These are phyloP conservation scores for Petrocephalus sullivani DNA, from an alignment of 2,797 vertebrate species.

Conservation along the genomic window DNA sequence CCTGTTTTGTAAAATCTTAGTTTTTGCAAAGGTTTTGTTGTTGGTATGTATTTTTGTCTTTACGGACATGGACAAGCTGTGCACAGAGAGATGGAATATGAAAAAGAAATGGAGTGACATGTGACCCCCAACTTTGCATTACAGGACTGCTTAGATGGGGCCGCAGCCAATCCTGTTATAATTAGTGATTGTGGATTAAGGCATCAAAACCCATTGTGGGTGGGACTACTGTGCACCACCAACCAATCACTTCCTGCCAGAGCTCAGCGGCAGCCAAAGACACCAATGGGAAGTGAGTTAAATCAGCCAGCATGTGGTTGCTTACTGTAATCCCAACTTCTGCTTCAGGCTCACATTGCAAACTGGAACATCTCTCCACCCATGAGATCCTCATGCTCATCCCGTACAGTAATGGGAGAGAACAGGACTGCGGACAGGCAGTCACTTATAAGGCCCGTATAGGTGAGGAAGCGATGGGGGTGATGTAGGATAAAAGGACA, in stretches of 20 bases:
- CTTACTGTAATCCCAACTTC: too few relatives aligned
- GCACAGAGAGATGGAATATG: not conserved
- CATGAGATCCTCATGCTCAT: not conserved
- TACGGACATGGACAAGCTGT: not conserved
- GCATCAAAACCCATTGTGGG: not conserved
- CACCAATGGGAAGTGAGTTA: not conserved
- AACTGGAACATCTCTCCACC: not conserved
- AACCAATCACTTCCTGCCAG: not conserved
- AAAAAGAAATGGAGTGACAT: not conserved
- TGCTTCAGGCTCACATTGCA: too few relatives aligned
- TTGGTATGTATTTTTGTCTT: not conserved
- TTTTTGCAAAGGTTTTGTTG: slow-evolving; percentile 26
- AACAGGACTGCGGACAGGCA: not conserved
- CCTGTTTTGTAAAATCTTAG: slow-evolving; percentile 41
- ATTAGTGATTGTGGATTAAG: not conserved
- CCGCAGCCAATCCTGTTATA: not conserved
- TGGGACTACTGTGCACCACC: not conserved
- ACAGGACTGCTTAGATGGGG: not conserved
- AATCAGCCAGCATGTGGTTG: too few relatives aligned
- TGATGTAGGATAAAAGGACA: not conserved
- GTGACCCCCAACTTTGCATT: not conserved
- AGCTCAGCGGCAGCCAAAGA: not conserved
- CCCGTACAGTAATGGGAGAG: not conserved
- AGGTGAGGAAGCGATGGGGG: not conserved
- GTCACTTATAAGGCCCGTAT: not conserved